A percentile compares a stretch with the other conserved stretches of the same genome.
Evolutionary conservation across 1,140 invertebrate genomes (phyloP).

Genomic region (Anoplophora glabripennis): DNA sequence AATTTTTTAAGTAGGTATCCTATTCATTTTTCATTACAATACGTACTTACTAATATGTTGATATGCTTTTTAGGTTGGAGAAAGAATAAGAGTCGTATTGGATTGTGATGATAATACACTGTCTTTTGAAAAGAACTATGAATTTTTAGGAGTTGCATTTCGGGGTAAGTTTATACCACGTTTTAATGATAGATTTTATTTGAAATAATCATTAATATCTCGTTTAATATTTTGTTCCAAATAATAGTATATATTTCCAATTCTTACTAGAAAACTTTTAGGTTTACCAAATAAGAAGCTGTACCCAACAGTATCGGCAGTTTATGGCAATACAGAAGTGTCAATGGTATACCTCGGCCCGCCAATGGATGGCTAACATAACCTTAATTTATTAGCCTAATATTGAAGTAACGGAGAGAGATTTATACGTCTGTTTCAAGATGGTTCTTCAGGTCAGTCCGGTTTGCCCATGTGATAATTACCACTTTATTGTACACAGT

Average conservation of each 20-base stretch:
- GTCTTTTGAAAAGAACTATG: constrained; percentile 98
- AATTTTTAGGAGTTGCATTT: constrained; percentile 98
- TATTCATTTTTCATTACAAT: constrained; percentile 18
- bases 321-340: constrained; percentile 99
- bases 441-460: constrained; percentile 37
- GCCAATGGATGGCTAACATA: constrained; percentile 85
- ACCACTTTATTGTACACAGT: not conserved
- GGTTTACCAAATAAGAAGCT: constrained; percentile 90
- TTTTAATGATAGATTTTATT: no score
- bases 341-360: constrained; percentile 98
- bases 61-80: constrained; percentile 77
- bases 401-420: constrained; percentile 28
- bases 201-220: not conserved
- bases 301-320: constrained; percentile 94
- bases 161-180: constrained; percentile 61
- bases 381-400: constrained; percentile 17
- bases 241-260: no score
- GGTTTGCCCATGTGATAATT: constrained; percentile 48
- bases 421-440: constrained; percentile 31
- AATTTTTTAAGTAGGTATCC: constrained; percentile 14
- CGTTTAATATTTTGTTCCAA: constrained; percentile 2
- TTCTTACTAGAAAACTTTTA: constrained; percentile 54
- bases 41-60: no score
- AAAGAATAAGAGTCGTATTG: constrained; percentile 93
- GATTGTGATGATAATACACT: constrained; percentile 97